Base-by-base conservation (phyloP, 2,113 vertebrate species). In the Kryptolebias marmoratus region DNA sequence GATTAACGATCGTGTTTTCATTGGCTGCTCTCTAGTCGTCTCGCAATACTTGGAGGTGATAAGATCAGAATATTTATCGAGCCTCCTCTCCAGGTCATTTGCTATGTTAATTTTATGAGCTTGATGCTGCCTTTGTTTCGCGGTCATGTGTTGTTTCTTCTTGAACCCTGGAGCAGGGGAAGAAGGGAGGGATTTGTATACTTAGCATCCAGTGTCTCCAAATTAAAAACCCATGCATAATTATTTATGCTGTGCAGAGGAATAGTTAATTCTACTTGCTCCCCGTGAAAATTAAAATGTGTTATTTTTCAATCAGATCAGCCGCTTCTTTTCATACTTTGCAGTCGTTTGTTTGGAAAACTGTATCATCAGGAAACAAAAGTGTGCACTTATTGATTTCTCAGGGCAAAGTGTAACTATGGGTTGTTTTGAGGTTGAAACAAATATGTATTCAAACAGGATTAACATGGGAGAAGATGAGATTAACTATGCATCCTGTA, bases 41-140 rank as follows among this genome's bases (percentile, higher is more conserved):
- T 89, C 84, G 71, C 86, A 87, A 91, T 93, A 94, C 92, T 94
- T 86, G 90, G 88, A 93, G 90, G 92, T 90, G 93, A 96, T 96
- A 94, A 92, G 94, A 96, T 95, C 94, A 82, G 76, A 79, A 95
- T 96, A 96, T 98, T 97, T 98, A 96, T 96, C 93, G 92, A 94
- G 92, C 94, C 94, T 96, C 91, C 68, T 91, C 95, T 94, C 94
- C 93, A 96, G 94, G 96, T 97, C 90, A 96, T 98, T 98, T 96
- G 90, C 95, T 95, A 96, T 97, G 94, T 95, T 96, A 97, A 98
- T 98, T 96, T 97, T 95, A 95, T 94, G 95, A 96, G 95, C 95
- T 95, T 96, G 95, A 95, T 95, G 95, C 93, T 67, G 89, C 93
- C 95, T 96, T 96, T 96, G 95, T 96, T 95, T 95, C 91, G 91